Percentiles rank a stretch among this genome's conserved stretches.
Evolutionary conservation across 2,888 invertebrate genomes (phyloP).

Genomic region (Microctonus aethiopoides): DNA sequence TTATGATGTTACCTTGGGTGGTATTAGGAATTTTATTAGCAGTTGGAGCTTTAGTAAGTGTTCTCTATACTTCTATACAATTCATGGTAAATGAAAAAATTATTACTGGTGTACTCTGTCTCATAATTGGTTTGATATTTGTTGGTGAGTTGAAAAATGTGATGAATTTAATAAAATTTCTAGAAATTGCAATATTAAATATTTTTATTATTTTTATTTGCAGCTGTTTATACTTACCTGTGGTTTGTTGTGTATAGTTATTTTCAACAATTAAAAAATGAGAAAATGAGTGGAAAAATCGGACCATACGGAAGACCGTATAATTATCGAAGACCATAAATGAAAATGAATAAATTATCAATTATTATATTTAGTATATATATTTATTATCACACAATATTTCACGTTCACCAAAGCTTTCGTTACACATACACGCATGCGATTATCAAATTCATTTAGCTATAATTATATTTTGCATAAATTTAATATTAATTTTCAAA

Average conservation of each 20-base stretch:
- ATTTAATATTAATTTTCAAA: background rate
- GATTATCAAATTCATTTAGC: background rate
- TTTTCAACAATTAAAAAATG: slow-evolving; percentile 75
- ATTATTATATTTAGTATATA: background rate
- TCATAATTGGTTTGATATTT: slow-evolving; percentile 73
- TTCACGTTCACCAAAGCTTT: slow-evolving; percentile 11
- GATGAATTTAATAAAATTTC: too few relatives aligned
- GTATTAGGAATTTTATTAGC: slow-evolving; percentile 83
- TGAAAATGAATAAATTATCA: background rate
- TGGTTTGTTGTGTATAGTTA: slow-evolving; percentile 89
- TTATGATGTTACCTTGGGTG: slow-evolving; percentile 87
- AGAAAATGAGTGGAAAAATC: slow-evolving; percentile 57
- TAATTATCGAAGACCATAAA: slow-evolving; percentile 60
- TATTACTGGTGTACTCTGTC: slow-evolving; percentile 72
- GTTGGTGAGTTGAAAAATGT: too few relatives aligned
- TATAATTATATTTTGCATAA: too few relatives aligned
- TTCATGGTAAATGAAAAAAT: slow-evolving; percentile 75
- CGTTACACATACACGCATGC: background rate
- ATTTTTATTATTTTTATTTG: slow-evolving; percentile 57
- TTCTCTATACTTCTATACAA: slow-evolving; percentile 82
- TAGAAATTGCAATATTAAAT: background rate
- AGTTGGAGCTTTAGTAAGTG: slow-evolving; percentile 80
- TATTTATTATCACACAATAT: background rate
- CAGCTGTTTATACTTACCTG: slow-evolving; percentile 82
- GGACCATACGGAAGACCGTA: slow-evolving; percentile 64